phyloP scores from a whole-genome alignment of 2,888 invertebrate species.

The Spodoptera exigua region DNA sequence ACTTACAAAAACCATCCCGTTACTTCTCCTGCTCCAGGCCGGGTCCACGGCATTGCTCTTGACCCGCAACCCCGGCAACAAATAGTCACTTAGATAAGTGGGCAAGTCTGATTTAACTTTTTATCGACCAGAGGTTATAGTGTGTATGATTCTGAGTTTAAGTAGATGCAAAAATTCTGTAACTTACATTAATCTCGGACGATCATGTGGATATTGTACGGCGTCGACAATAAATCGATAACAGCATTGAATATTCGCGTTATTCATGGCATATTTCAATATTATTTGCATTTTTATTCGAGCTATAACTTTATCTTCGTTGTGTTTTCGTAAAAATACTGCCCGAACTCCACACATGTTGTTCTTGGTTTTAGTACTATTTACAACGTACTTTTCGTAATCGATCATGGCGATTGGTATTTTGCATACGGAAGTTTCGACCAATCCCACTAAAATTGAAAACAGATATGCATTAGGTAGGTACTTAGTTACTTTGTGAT shows the following conservation, averaged over 20 bases:
- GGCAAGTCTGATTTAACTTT: neutral
- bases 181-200: conserved; percentile 30
- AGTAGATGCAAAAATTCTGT: neutral
- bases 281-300: conserved; percentile 68
- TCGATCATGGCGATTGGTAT: conserved; percentile 72
- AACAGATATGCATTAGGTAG: neutral
- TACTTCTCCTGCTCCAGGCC: no score
- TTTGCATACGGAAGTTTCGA: conserved; percentile 77
- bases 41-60: no score
- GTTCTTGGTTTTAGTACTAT: conserved; percentile 41
- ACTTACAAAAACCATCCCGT: no score
- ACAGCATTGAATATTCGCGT: conserved; percentile 72
- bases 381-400: conserved; percentile 61
- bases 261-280: conserved; percentile 66
- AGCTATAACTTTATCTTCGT: conserved; percentile 65
- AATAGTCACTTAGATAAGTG: no score
- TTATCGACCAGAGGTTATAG: no score
- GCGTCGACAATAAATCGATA: conserved; percentile 69
- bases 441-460: conserved; percentile 66
- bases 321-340: conserved; percentile 72
- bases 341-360: conserved; percentile 74
- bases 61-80: no score
- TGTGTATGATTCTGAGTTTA: no score
- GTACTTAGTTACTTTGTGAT: no score
- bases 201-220: conserved; percentile 44